These are phyloP conservation scores for Armadillidium nasatum DNA, from an alignment of 1,140 invertebrate genomes.

Conservation along the genomic window DNA sequence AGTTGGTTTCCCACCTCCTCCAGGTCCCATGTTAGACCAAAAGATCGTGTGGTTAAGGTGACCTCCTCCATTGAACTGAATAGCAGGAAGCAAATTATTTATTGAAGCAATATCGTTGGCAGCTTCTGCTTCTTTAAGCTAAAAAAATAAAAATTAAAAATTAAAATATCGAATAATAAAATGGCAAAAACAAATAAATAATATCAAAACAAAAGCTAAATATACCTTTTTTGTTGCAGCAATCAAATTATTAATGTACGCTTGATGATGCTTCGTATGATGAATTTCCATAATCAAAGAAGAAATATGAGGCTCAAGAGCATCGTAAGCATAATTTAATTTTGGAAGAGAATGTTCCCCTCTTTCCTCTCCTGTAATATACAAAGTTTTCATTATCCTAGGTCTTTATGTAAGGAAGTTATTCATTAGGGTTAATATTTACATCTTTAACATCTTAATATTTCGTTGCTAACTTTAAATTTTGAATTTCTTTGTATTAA, in stretches of 20 bases:
- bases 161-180: background rate
- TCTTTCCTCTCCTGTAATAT: slow-evolving; percentile 31
- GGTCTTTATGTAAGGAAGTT: no score
- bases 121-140: slow-evolving; percentile 38
- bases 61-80: slow-evolving; percentile 97
- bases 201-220: slow-evolving; percentile 65
- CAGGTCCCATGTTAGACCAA: slow-evolving; percentile 89
- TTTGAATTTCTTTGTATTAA: no score
- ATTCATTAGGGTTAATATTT: no score
- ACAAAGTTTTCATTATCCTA: background rate
- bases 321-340: slow-evolving; percentile 91
- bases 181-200: background rate
- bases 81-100: slow-evolving; percentile 73
- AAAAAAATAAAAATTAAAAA: slow-evolving; percentile 8
- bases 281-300: slow-evolving; percentile 96
- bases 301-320: slow-evolving; percentile 90
- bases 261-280: slow-evolving; percentile 90
- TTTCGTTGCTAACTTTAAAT: no score
- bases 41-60: slow-evolving; percentile 99
- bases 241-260: slow-evolving; percentile 96
- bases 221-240: slow-evolving; percentile 86
- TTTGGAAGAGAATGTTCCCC: slow-evolving; percentile 76
- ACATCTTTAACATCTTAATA: no score
- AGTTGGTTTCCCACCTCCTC: slow-evolving; percentile 66
- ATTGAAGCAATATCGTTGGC: slow-evolving; percentile 65